phyloP scores from a whole-genome alignment of 2,888 invertebrate species.

The Drosophila mimetica region DNA sequence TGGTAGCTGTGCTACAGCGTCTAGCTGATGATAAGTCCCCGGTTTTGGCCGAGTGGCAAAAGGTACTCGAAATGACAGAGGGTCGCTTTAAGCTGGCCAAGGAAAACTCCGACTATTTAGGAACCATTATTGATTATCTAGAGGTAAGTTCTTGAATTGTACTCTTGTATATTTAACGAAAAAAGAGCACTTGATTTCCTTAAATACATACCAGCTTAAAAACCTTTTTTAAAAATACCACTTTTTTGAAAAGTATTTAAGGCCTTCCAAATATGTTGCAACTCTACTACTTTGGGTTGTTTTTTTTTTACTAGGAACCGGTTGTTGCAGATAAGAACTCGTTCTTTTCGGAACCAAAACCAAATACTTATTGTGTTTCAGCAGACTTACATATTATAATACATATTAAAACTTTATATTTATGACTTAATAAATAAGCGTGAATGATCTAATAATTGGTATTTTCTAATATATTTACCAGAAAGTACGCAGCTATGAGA shows the following conservation, averaged over 20 bases:
- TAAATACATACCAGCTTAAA: no score
- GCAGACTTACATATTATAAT: no score
- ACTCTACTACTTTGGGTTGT: background rate
- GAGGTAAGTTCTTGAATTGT: constrained; percentile 81
- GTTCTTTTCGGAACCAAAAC: constrained; percentile 1
- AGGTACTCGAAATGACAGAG: constrained; percentile 61
- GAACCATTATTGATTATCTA: constrained; percentile 83
- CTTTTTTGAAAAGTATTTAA: no score
- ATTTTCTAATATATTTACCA: constrained; percentile 70
- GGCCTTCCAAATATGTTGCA: background rate
- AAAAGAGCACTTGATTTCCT: no score
- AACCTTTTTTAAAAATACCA: no score
- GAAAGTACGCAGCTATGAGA: constrained; percentile 89
- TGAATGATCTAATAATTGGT: no score
- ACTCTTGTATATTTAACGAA: no score
- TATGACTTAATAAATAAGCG: no score
- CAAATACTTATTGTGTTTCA: background rate
- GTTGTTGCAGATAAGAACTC: background rate
- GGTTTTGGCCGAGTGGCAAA: constrained; percentile 72
- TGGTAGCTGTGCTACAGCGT: constrained; percentile 72
- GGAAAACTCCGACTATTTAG: constrained; percentile 83
- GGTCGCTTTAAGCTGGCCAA: constrained; percentile 80
- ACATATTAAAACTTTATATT: background rate
- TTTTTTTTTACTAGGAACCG: background rate
- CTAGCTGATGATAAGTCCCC: constrained; percentile 59